Conservation (phyloP, 1,140 invertebrate genomes). For the Macrobrachium nipponense region DNA sequence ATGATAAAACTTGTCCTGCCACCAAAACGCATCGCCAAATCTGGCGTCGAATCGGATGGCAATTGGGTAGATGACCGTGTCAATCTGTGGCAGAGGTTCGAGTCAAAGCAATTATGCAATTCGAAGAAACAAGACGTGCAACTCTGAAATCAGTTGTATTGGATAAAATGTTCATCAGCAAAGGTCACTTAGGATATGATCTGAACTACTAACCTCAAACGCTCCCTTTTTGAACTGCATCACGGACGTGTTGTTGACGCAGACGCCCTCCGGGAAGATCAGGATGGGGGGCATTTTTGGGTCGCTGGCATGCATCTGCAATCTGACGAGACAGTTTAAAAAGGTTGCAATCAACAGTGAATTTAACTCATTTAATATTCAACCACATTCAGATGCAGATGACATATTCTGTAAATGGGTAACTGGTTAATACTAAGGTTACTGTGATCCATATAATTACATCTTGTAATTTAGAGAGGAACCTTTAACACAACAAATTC, state of each 20-base stretch:
- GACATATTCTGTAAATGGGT: no score
- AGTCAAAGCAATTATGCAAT: neutral
- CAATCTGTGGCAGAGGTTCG: constrained; percentile 35
- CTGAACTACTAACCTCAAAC: constrained; percentile 83
- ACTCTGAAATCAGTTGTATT: neutral
- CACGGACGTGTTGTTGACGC: constrained; percentile 99
- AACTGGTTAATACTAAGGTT: no score
- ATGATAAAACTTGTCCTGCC: constrained; percentile 91
- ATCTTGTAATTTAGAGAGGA: no score
- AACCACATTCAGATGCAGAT: no score
- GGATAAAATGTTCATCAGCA: neutral
- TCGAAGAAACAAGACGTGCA: neutral
- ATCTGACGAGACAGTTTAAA: constrained; percentile 69
- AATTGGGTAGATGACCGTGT: constrained; percentile 86
- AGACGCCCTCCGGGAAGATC: constrained; percentile 99
- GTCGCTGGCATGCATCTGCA: constrained; percentile 91
- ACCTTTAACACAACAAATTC: no score
- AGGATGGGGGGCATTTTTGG: constrained; percentile 93
- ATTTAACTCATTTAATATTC: neutral
- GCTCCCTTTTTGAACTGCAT: constrained; percentile 99
- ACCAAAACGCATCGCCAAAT: constrained; percentile 99
- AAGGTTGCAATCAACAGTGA: neutral
- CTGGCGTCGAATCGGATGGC: constrained; percentile 89
- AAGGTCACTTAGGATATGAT: neutral
- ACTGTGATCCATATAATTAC: no score